Evolutionary conservation across 2,113 vertebrate genomes (phyloP), one percentile per base, ranked within the genome.

Genomic region (Peromyscus maniculatus): DNA sequence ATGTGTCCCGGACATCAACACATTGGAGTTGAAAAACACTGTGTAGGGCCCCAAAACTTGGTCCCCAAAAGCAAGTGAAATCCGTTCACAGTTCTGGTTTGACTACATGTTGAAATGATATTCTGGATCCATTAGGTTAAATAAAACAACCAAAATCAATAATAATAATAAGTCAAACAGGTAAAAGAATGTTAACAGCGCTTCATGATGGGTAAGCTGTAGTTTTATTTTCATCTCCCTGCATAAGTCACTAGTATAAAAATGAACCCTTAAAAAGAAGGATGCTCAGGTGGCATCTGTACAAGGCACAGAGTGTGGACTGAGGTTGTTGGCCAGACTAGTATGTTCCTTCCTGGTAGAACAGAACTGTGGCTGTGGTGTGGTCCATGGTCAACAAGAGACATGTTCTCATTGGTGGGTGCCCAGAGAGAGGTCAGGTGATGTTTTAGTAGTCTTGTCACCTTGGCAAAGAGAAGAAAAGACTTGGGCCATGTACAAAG

Each of bases 221-320:
- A 57, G 36, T 52, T 91, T 87, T 66, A 39, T 84, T 91, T 97
- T 69, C 59, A 89, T 46, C 74, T 94, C 89, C 24, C 59, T 86
- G 15, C 26, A n/a, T 59, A 39, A 93, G 55, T 90, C 89, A 83
- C 89, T 36, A 78, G 52, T 43, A 86, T 72, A 17, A 66, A 88
- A 77, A 87, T 22, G 24, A 64, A 22, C 69, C 36, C 49, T 84
- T 77, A 39, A 52, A 62, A 90, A 91, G 83, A 90, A 24, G 39
- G 43, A 66, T 55, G 66, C 33, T 94, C 67, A 59, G n/a, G 39
- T n/a, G 55, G 36, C 49, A 57, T 91, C 64, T 79, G 33, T 91
- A 71, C 62, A 17, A 69, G 55, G 57, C n/a, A 7, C 22, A 21
- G 86, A 43, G 26, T 43, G 24, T 55, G 59, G 91, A 55, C 31